These are phyloP conservation scores for Myiagra hebetior DNA, from an alignment of 2,113 vertebrate species.

Conservation along the genomic window DNA sequence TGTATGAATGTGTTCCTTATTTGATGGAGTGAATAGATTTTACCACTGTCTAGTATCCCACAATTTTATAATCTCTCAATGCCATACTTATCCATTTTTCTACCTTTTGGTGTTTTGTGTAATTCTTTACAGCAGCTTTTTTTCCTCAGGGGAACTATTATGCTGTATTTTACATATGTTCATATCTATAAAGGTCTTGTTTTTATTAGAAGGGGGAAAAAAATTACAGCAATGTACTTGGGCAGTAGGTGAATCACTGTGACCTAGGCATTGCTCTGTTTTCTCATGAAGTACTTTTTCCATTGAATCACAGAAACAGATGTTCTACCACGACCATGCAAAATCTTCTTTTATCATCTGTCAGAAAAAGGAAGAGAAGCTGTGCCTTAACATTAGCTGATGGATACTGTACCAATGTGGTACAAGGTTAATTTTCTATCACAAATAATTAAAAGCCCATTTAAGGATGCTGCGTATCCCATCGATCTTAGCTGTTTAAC, in stretches of 20 bases:
- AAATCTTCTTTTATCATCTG: slow-evolving; percentile 74
- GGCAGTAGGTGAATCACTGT: slow-evolving; percentile 67
- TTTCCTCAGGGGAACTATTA: slow-evolving; percentile 3
- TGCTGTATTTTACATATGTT: slow-evolving; percentile 41
- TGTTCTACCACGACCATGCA: slow-evolving; percentile 76
- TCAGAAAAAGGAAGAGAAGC: slow-evolving; percentile 67
- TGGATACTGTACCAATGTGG: background rate
- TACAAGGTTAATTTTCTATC: slow-evolving; percentile 26
- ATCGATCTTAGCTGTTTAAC: slow-evolving; percentile 29
- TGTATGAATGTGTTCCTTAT: background rate
- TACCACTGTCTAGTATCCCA: background rate
- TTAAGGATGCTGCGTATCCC: background rate
- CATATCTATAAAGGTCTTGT: slow-evolving; percentile 43
- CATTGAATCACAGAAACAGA: slow-evolving; percentile 82
- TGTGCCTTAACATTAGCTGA: background rate
- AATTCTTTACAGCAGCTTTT: slow-evolving; percentile 29
- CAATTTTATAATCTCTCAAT: slow-evolving; percentile 43
- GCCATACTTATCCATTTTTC: slow-evolving; percentile 13
- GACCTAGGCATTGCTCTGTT: slow-evolving; percentile 60
- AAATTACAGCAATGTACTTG: slow-evolving; percentile 34
- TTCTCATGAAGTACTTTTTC: slow-evolving; percentile 79
- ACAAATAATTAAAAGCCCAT: slow-evolving; percentile 12
- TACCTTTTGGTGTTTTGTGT: background rate
- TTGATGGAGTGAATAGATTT: slow-evolving; percentile 4
- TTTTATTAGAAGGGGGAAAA: slow-evolving; percentile 45